Percentiles rank a stretch among this genome's conserved stretches.
phyloP scores from a whole-genome alignment of 2,888 invertebrate species.

The Alviniconcha strummeri region DNA sequence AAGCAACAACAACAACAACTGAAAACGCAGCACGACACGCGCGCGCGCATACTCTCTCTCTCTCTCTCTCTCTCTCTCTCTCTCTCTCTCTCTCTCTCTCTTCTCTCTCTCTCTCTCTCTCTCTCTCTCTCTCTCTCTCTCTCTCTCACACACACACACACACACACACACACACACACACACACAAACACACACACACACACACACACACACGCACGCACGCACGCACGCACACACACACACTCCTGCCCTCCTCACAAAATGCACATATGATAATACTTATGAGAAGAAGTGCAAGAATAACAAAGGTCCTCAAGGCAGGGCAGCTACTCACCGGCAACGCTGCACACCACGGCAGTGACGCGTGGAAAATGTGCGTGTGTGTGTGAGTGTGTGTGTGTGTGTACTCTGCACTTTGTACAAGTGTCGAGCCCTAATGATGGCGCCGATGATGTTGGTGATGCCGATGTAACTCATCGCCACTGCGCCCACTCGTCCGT shows the following conservation, averaged over 20 bases:
- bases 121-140: background rate
- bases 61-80: no score
- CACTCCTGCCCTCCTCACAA: background rate
- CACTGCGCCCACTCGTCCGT: conserved; percentile 45
- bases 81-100: no score
- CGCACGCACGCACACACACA: background rate
- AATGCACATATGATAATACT: background rate
- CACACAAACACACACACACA: conserved; percentile 2
- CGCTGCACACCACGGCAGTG: no score
- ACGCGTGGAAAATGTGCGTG: no score
- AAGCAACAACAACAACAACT: no score
- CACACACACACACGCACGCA: conserved; percentile 14
- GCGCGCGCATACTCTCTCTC: no score
- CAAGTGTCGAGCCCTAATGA: conserved; percentile 38
- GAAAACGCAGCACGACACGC: no score
- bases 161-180: conserved; percentile 22
- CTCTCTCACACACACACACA: conserved; percentile 17
- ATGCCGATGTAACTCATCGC: conserved; percentile 43
- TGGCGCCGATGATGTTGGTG: conserved; percentile 41
- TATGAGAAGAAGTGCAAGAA: background rate
- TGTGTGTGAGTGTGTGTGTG: no score
- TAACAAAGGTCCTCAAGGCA: background rate
- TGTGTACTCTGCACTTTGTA: no score
- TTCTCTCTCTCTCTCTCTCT: background rate
- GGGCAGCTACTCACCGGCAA: background rate